phyloP scores from a whole-genome alignment of 1,140 invertebrate species.

The Drosophila pruinosa region DNA sequence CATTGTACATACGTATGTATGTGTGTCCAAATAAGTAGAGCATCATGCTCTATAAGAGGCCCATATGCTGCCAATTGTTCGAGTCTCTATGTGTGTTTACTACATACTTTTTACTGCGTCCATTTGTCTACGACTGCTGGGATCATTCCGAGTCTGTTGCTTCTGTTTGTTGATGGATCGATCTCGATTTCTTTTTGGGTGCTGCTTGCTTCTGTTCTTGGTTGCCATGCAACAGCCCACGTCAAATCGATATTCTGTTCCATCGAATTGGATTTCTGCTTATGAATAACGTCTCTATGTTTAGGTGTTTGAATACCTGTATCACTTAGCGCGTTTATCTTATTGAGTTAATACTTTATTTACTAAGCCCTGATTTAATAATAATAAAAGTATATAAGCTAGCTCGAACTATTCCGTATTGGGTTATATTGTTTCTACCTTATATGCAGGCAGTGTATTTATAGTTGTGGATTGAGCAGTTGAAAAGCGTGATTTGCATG shows the following conservation, averaged over 20 bases:
- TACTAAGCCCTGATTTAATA: too few relatives aligned
- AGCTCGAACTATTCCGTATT: too few relatives aligned
- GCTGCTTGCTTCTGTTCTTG: not conserved
- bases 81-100: constrained; percentile 24
- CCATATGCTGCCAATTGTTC: constrained; percentile 68
- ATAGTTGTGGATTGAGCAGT: too few relatives aligned
- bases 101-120: constrained; percentile 59
- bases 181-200: constrained; percentile 29
- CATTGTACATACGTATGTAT: not conserved
- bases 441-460: too few relatives aligned
- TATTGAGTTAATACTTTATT: not conserved
- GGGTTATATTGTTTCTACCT: too few relatives aligned
- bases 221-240: constrained; percentile 25
- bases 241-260: constrained; percentile 21
- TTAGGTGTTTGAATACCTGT: not conserved
- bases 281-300: not conserved
- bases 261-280: not conserved
- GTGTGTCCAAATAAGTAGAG: constrained; percentile 32
- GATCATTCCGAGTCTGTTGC: constrained; percentile 37
- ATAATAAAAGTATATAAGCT: too few relatives aligned
- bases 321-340: not conserved
- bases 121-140: constrained; percentile 65
- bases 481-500: too few relatives aligned
- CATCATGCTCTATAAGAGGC: constrained; percentile 27
- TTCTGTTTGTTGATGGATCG: constrained; percentile 28